phyloP scores from a whole-genome alignment of 2,113 vertebrate species.

The Ophiodon elongatus region DNA sequence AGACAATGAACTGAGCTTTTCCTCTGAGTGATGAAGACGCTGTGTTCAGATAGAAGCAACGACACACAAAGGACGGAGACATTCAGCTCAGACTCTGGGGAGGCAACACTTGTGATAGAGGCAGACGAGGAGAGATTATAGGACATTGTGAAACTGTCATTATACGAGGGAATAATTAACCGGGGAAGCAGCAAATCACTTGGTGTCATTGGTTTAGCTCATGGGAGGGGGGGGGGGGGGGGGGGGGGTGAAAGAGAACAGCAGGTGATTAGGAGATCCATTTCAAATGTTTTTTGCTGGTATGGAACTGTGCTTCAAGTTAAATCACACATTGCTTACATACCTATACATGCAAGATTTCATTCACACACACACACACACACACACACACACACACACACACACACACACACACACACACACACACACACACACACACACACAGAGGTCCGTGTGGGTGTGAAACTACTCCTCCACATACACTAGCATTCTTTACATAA shows the following conservation, averaged over 20 bases:
- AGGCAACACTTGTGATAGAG: constrained; percentile 70
- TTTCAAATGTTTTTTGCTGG: constrained; percentile 71
- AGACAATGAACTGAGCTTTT: constrained; percentile 86
- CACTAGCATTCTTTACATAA: constrained; percentile 73
- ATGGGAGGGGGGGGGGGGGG: constrained; percentile 19
- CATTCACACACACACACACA: constrained; percentile 24
- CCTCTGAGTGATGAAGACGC: constrained; percentile 46
- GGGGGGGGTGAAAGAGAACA: constrained; percentile 31
- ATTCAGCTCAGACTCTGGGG: constrained; percentile 56
- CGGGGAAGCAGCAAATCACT: constrained; percentile 65
- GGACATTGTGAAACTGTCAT: constrained; percentile 30
- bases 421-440: constrained; percentile 20
- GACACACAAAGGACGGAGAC: constrained; percentile 43
- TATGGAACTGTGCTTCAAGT: constrained; percentile 77
- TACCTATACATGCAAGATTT: constrained; percentile 44
- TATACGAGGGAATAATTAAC: constrained; percentile 19
- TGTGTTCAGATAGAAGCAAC: constrained; percentile 41
- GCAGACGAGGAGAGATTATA: constrained; percentile 49
- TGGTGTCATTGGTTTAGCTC: constrained; percentile 70
- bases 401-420: constrained; percentile 18
- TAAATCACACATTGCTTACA: constrained; percentile 56
- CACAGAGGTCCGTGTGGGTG: constrained; percentile 59
- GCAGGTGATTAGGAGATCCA: constrained; percentile 45
- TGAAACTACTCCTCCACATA: constrained; percentile 45
- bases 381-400: constrained; percentile 17